Conservation (phyloP, 2,888 invertebrate genomes). For the Ganaspis brasiliensis region DNA sequence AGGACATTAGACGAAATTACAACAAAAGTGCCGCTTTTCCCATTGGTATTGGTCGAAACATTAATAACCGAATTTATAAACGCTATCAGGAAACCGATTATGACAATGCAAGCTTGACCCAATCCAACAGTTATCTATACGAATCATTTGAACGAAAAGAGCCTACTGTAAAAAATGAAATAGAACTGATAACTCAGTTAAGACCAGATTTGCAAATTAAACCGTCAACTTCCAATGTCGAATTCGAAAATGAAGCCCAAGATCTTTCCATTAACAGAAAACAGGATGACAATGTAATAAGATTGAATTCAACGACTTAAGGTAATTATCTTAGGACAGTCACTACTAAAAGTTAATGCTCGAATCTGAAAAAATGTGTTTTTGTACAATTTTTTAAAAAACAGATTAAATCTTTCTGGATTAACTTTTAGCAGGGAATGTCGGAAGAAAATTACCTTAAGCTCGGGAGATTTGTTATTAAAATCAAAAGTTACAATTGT, state of each 20-base stretch:
- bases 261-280: conserved; percentile 15
- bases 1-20: conserved; percentile 82
- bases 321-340: too few species aligned
- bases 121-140: background rate
- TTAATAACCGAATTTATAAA: conserved; percentile 82
- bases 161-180: background rate
- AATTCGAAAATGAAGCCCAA: background rate
- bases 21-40: conserved; percentile 85
- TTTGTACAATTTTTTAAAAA: too few species aligned
- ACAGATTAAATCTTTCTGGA: too few species aligned
- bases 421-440: too few species aligned
- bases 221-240: background rate
- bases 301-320: background rate
- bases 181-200: background rate
- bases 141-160: background rate
- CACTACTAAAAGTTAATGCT: too few species aligned
- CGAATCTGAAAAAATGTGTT: too few species aligned
- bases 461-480: too few species aligned
- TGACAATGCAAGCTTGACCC: background rate
- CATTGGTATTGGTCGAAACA: conserved; percentile 83
- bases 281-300: background rate
- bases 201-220: background rate
- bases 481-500: too few species aligned
- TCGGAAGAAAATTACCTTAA: too few species aligned
- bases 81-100: conserved; percentile 56